Conservation (phyloP, 2,113 vertebrate species). For the Merops nubicus region DNA sequence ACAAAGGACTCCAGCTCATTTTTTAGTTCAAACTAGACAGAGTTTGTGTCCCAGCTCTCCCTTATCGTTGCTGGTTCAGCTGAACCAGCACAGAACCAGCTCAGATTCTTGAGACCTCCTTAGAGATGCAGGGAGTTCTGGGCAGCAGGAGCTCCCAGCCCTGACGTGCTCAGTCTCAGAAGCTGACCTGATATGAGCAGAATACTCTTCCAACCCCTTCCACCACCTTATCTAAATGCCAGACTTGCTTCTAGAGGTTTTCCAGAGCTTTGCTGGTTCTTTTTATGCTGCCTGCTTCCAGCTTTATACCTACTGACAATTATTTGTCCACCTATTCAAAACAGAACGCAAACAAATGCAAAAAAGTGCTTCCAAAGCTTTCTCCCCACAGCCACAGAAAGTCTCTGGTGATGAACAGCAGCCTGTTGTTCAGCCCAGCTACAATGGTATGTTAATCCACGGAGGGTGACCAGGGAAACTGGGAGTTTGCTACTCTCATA, state of each 20-base stretch:
- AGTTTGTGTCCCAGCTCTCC: background rate
- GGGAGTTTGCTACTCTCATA: background rate
- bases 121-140: background rate
- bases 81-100: background rate
- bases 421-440: background rate
- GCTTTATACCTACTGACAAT: background rate
- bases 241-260: background rate
- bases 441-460: conserved; percentile 48
- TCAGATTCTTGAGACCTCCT: background rate
- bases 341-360: conserved; percentile 10
- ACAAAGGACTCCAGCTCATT: background rate
- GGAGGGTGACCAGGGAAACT: conserved; percentile 3
- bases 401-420: conserved; percentile 30
- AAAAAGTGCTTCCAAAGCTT: conserved; percentile 54
- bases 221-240: background rate
- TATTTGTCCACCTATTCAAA: conserved; percentile 38
- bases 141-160: background rate
- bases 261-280: background rate
- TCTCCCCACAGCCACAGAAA: background rate
- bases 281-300: background rate
- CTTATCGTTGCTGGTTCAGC: background rate
- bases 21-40: background rate
- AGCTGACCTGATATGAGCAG: background rate
- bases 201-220: background rate
- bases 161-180: background rate